phyloP scores from a whole-genome alignment of 2,113 vertebrate species.

The Trogon melanurus region DNA sequence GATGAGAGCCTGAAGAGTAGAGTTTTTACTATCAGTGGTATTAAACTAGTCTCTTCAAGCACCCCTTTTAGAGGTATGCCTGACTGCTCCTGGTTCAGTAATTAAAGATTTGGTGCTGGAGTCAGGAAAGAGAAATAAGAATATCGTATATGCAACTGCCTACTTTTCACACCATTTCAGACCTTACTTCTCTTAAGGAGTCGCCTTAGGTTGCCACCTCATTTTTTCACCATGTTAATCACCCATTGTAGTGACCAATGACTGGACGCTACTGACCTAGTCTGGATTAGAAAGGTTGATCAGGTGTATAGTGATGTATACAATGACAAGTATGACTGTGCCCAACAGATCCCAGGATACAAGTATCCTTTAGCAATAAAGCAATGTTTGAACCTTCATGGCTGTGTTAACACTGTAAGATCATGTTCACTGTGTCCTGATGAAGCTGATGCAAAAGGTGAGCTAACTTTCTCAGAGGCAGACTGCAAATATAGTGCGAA shows the following conservation, averaged over 20 bases:
- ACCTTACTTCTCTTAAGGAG: not conserved
- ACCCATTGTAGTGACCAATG: not conserved
- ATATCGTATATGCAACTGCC: not conserved
- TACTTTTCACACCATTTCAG: not conserved
- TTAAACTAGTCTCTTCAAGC: not conserved
- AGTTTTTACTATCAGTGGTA: not conserved
- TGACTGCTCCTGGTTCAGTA: not conserved
- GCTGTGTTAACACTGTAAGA: not conserved
- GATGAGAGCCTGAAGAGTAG: not conserved
- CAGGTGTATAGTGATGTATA: not conserved
- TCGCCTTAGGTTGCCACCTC: not conserved
- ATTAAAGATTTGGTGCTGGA: not conserved
- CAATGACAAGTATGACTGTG: not conserved
- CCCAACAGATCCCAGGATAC: rapidly evolving
- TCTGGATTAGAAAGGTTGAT: not conserved
- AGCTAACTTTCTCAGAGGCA: not conserved
- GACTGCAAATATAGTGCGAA: not conserved
- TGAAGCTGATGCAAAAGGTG: not conserved
- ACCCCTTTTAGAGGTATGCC: not conserved
- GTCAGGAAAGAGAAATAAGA: not conserved
- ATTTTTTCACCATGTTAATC: not conserved
- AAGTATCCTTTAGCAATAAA: not conserved
- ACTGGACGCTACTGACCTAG: not conserved
- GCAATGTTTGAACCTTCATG: not conserved
- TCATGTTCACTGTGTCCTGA: not conserved